These are phyloP conservation scores for Gobionotothen gibberifrons DNA, from an alignment of 2,797 vertebrate genomes.

Conservation along the genomic window DNA sequence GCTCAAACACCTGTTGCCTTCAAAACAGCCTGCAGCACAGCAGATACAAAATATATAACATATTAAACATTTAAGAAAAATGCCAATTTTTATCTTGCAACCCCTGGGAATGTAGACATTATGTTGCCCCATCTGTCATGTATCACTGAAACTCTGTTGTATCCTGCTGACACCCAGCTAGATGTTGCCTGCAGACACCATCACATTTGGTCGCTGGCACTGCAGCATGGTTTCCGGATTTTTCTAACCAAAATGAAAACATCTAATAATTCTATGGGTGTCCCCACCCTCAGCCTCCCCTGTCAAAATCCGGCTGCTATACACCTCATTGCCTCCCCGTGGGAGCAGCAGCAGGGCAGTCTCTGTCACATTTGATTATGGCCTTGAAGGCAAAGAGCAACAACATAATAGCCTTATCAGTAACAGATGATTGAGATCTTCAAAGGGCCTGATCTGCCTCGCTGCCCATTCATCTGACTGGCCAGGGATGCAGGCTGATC, in stretches of 20 bases:
- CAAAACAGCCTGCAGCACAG: constrained; percentile 33
- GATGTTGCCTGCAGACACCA: constrained; percentile 45
- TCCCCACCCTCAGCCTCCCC: constrained; percentile 45
- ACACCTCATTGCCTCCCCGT: constrained; percentile 68
- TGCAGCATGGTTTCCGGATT: constrained; percentile 25
- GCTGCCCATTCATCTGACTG: constrained; percentile 70
- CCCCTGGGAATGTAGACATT: constrained; percentile 22
- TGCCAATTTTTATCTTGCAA: constrained; percentile 7
- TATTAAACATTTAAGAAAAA: constrained; percentile 22
- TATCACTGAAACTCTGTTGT: constrained; percentile 18
- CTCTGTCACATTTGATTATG: constrained; percentile 80
- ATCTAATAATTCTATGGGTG: constrained; percentile 56
- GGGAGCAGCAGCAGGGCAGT: constrained; percentile 68
- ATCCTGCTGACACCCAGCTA: constrained; percentile 37
- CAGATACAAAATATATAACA: constrained; percentile 20
- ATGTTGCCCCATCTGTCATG: constrained; percentile 38
- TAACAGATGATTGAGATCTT: constrained; percentile 83
- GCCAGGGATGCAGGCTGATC: constrained; percentile 72
- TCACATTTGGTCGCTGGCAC: constrained; percentile 18
- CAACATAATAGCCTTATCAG: constrained; percentile 83
- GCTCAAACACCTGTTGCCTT: constrained; percentile 30
- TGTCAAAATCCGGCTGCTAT: constrained; percentile 62
- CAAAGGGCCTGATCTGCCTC: constrained; percentile 78
- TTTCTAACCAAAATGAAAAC: constrained; percentile 61
- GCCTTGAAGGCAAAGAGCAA: constrained; percentile 80